Evolutionary conservation across 2,888 invertebrate species (phyloP).

Genomic region (Pandemis corylana): DNA sequence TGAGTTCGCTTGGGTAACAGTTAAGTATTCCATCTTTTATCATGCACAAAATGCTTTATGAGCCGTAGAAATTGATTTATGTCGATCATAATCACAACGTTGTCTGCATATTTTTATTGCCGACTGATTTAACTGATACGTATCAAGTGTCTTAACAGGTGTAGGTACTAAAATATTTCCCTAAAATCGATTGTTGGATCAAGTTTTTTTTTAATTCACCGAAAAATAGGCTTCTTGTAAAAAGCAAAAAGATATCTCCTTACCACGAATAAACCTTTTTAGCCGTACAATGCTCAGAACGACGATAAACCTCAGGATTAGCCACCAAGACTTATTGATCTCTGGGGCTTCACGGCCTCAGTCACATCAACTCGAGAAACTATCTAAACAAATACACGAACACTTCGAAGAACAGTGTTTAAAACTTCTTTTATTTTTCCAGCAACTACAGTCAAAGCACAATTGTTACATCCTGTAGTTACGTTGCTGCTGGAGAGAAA

Average conservation of each 20-base stretch:
- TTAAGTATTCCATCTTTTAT: not conserved
- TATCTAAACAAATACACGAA: not conserved
- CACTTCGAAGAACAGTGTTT: not conserved
- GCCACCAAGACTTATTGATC: not conserved
- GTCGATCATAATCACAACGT: not conserved
- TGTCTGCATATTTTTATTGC: not conserved
- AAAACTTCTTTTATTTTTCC: slow-evolving; percentile 2
- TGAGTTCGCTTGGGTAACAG: slow-evolving; percentile 16
- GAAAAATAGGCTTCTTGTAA: not conserved
- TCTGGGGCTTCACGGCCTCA: not conserved
- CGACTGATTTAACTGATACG: not conserved
- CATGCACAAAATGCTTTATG: slow-evolving; percentile 29
- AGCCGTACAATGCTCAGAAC: not conserved
- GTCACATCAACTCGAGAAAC: not conserved
- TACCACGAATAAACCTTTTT: not conserved
- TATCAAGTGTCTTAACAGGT: too few species aligned
- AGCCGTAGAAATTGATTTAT: slow-evolving; percentile 27
- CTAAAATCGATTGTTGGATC: not conserved
- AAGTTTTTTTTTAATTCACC: not conserved
- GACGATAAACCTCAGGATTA: not conserved
- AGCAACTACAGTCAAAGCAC: not conserved
- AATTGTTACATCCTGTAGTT: not conserved
- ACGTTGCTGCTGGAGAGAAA: not conserved
- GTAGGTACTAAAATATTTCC: too few species aligned
- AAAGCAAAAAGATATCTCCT: not conserved